Base-by-base conservation (phyloP, 2,888 invertebrate species). In the Erpobdella octoculata region DNA sequence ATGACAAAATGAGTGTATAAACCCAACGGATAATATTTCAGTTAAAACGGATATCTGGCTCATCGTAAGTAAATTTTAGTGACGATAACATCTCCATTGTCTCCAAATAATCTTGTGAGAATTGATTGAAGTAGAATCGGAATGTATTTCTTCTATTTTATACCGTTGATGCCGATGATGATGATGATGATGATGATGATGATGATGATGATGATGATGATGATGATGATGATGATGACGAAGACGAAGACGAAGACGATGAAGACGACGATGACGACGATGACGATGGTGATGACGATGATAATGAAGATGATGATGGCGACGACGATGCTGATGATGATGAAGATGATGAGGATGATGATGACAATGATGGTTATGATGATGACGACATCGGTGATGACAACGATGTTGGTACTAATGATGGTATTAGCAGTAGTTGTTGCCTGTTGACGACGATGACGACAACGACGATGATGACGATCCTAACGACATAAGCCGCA, bases 151-250 rank as follows among this genome's bases (percentile, higher is more conserved):
- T n/a, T n/a, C n/a, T n/a, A n/a, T n/a, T n/a, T n/a, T n/a, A 65
- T 69, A 25, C 9, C 9, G n/a, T n/a, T n/a, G n/a, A n/a, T n/a
- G n/a, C n/a, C n/a, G 70, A 71, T 62, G 62, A 70, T 62, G 62
- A 70, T 69, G 69, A 69, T 69, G 69, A 69, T 69, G 59, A 69
- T 69, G 69, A 69, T 69, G 59, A 62, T 61, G 69, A 69, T 69
- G 69, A 69, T 69, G 65, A 70, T 65, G 71, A 70, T 65, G 64
- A 70, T 65, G 41, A 70, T 65, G 64, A 70, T 65, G 33, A 67
- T 25, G 65, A 67, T 66, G 65, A 71, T 46, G 48, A 71, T 46
- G 65, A 67, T 46, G 65, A 67, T 46, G 35, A 64, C 33, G 64
- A 64, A 9, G 35, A 64, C 25, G 64, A 64, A 9, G 64, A 64